phyloP scores from a whole-genome alignment of 1,140 invertebrate genomes.

The Lepidurus packardi region DNA sequence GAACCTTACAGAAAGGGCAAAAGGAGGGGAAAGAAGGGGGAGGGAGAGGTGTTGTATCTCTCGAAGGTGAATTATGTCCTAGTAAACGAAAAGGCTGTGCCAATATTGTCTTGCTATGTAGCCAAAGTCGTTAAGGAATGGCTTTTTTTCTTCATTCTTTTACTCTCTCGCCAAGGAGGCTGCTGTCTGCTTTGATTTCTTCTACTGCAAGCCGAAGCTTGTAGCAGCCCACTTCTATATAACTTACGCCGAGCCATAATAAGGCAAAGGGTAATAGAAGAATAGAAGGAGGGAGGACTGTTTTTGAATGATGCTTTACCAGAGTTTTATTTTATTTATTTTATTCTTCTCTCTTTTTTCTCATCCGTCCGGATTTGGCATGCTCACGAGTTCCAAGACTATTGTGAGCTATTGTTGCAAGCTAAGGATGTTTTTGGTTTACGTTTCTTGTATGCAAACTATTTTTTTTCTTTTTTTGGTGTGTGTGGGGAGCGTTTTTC shows the following conservation, averaged over 20 bases:
- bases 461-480: not conserved
- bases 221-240: conserved; percentile 6
- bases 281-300: not conserved
- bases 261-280: not conserved
- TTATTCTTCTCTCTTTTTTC: not conserved
- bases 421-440: not conserved
- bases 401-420: not conserved
- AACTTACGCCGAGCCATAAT: conserved; percentile 9
- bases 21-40: not conserved
- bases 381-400: not conserved
- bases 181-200: conserved; percentile 4
- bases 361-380: not conserved
- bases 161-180: not conserved
- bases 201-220: not conserved
- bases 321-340: not conserved
- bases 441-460: not conserved
- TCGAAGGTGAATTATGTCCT: conserved; percentile 4
- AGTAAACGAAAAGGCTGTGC: conserved; percentile 18
- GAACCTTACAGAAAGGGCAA: not conserved
- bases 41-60: not conserved
- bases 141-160: conserved; percentile 3
- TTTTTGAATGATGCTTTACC: not conserved
- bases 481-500: not conserved
- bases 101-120: conserved; percentile 10
- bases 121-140: conserved; percentile 3